A percentile compares a stretch with the other conserved stretches of the same genome.
Conservation (phyloP, 35 echinoderm and acorn worm species). For the Heliocidaris erythrogramma region DNA sequence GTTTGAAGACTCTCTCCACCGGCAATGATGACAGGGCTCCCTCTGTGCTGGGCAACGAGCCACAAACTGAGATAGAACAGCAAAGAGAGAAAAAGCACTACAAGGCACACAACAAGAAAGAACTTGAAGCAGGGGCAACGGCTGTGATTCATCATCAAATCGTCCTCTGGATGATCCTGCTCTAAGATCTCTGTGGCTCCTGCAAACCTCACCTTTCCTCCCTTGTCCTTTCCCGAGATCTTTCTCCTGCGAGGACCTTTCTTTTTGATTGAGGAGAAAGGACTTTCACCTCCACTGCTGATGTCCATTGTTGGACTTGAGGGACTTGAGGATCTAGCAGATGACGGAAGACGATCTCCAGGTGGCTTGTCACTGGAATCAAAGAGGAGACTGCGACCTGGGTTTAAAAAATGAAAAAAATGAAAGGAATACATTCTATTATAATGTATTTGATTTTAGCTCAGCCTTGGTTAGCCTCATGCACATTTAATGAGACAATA, state of each 20-base stretch:
- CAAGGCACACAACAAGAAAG: background rate
- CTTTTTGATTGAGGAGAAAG: background rate
- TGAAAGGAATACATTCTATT: background rate
- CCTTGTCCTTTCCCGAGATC: constrained; percentile 18
- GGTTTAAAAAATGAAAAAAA: background rate
- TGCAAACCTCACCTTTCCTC: constrained; percentile 3
- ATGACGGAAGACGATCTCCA: background rate
- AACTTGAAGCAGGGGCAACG: background rate
- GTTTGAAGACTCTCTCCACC: background rate
- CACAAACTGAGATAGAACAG: constrained; percentile 43
- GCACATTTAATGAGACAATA: too few relatives aligned
- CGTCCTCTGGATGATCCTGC: constrained; percentile 65
- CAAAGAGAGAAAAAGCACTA: background rate
- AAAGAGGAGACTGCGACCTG: constrained; percentile 45
- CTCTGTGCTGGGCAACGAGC: constrained; percentile 38
- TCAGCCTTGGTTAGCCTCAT: too few relatives aligned
- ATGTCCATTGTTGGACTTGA: background rate
- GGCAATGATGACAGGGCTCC: background rate
- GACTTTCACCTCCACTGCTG: background rate
- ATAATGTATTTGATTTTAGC: background rate
- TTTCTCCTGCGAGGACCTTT: constrained; percentile 44
- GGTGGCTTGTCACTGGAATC: background rate
- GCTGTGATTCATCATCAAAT: background rate
- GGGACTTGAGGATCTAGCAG: background rate
- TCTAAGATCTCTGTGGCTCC: constrained; percentile 56